phyloP scores from a whole-genome alignment of 2,113 vertebrate species.

The Nycticryphes semicollaris region DNA sequence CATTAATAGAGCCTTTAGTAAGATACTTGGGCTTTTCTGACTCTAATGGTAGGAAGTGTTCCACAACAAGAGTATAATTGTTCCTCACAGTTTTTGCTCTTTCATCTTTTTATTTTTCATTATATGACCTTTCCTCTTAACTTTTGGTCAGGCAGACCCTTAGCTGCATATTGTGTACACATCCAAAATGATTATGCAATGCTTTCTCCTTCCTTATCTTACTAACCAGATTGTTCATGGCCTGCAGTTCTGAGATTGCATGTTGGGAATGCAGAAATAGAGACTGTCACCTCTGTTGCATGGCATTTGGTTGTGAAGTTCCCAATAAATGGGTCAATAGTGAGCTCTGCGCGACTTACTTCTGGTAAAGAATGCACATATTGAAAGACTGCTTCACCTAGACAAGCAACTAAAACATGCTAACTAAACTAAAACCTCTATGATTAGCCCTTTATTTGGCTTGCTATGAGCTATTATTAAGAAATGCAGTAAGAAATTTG shows the following conservation, averaged over 20 bases:
- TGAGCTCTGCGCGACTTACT: not conserved
- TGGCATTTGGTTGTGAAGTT: not conserved
- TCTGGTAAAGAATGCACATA: not conserved
- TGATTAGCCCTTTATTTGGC: not conserved
- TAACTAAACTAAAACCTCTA: not conserved
- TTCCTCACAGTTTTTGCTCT: not conserved
- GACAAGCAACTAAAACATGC: not conserved
- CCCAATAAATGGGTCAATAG: not conserved
- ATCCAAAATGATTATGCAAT: not conserved
- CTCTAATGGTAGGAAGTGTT: not conserved
- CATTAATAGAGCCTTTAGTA: not conserved
- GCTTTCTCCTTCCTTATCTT: not conserved
- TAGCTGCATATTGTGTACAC: not conserved
- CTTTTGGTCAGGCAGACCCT: not conserved
- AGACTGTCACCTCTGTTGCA: not conserved
- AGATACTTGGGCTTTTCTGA: not conserved
- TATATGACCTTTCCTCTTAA: not conserved
- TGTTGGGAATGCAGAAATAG: not conserved
- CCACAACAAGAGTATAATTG: not conserved
- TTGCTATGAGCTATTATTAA: not conserved
- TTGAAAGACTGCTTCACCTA: not conserved
- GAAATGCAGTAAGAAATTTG: not conserved
- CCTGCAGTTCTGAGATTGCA: not conserved
- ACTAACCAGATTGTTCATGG: slow-evolving; percentile 19
- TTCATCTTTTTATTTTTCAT: not conserved